phyloP scores from a whole-genome alignment of 1,140 invertebrate species.

The fruit fly (Drosophila melanogaster) region Release_6_plus_ISO1_MT NT_037436.4:5546001-5546500 shows the following conservation, averaged over 20 bases:
- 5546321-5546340: slow-evolving; percentile 11
- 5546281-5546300: slow-evolving; percentile 39
- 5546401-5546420: slow-evolving; percentile 64
- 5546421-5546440: slow-evolving; percentile 42
- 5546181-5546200: slow-evolving; percentile 52
- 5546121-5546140: slow-evolving; percentile 46
- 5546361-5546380: slow-evolving; percentile 54
- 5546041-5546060: slow-evolving; percentile 28
- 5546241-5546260: slow-evolving; percentile 17
- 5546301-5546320: slow-evolving; percentile 17
- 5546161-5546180: slow-evolving; percentile 66
- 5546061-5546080: slow-evolving; percentile 23
- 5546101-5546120: slow-evolving; percentile 42
- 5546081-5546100: slow-evolving; percentile 38
- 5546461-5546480: slow-evolving; percentile 50
- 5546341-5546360: slow-evolving; percentile 9
- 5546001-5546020: slow-evolving; percentile 38
- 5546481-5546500: slow-evolving; percentile 20
- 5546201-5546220: slow-evolving; percentile 49
- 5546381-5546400: slow-evolving; percentile 32
- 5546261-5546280: slow-evolving; percentile 51
- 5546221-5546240: slow-evolving; percentile 60
- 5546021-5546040: slow-evolving; percentile 26
- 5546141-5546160: slow-evolving; percentile 39
- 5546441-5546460: slow-evolving; percentile 65